Percentiles rank a stretch among this genome's conserved stretches.
Conservation (phyloP, 1,140 invertebrate genomes). For the Papilio polytes region DNA sequence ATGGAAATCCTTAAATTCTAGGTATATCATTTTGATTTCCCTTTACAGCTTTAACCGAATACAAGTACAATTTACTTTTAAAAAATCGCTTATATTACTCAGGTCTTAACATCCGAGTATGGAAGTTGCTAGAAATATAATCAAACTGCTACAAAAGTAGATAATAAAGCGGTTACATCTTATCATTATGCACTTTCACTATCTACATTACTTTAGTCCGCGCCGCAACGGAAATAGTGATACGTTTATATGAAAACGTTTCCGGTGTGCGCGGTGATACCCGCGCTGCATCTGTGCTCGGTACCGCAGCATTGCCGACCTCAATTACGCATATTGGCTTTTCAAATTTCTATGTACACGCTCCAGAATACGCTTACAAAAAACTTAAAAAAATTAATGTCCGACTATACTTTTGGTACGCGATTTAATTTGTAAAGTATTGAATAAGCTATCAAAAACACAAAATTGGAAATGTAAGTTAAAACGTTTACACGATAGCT, state of each 20-base stretch:
- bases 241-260: conserved; percentile 38
- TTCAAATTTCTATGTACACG: conserved; percentile 34
- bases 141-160: not conserved
- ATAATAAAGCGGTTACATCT: not conserved
- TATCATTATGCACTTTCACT: conserved; percentile 27
- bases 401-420: not conserved
- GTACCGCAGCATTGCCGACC: conserved; percentile 30
- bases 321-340: conserved; percentile 31
- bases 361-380: not conserved
- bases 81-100: too few species aligned
- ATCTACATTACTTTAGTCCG: conserved; percentile 19
- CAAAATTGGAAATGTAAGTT: not conserved
- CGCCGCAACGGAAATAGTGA: conserved; percentile 38
- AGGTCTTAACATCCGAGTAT: not conserved
- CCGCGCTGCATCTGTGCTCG: conserved; percentile 32
- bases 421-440: not conserved
- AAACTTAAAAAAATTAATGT: not conserved
- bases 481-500: too few species aligned
- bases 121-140: not conserved
- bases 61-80: too few species aligned
- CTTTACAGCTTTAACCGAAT: too few species aligned
- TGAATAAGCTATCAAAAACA: too few species aligned
- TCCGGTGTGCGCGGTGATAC: conserved; percentile 37
- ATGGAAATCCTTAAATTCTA: too few species aligned
- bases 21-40: too few species aligned